phyloP scores from a whole-genome alignment of 2,888 invertebrate genomes.

The Lepidocyrtoides sp. region DNA sequence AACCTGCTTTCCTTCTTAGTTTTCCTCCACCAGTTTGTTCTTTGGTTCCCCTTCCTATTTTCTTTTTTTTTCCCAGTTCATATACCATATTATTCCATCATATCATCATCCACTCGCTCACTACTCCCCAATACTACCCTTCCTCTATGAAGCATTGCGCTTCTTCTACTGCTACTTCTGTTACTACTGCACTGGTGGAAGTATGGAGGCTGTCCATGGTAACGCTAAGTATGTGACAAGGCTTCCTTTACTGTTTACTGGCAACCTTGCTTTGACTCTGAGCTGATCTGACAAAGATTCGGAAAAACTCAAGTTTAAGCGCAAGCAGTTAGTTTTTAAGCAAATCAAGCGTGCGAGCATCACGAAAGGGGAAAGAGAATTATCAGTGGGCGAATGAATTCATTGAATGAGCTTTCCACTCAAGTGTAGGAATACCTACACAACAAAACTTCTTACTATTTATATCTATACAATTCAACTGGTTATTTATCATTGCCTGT shows the following conservation, averaged over 20 bases:
- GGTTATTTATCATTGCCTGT: no score
- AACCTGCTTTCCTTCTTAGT: slow-evolving; percentile 59
- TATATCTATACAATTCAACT: no score
- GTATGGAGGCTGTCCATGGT: background rate
- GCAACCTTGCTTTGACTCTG: background rate
- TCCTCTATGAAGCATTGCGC: background rate
- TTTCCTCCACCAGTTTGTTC: slow-evolving; percentile 53
- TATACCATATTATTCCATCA: slow-evolving; percentile 32
- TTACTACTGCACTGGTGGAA: no score
- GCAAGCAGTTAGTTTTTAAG: background rate
- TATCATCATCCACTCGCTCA: slow-evolving; percentile 20
- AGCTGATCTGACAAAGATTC: slow-evolving; percentile 13
- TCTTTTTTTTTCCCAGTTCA: slow-evolving; percentile 13
- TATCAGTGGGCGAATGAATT: slow-evolving; percentile 23
- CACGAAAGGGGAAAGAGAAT: background rate
- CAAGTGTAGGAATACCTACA: no score
- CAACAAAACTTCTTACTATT: no score
- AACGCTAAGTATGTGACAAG: slow-evolving; percentile 23
- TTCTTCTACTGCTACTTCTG: background rate
- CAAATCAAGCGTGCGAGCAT: background rate
- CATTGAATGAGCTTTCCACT: background rate
- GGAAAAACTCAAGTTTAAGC: slow-evolving; percentile 2
- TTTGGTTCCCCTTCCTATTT: slow-evolving; percentile 57
- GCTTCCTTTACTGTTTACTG: background rate
- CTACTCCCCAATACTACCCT: slow-evolving; percentile 12